phyloP scores from a whole-genome alignment of 2,113 vertebrate species.

The Neotoma lepida region DNA sequence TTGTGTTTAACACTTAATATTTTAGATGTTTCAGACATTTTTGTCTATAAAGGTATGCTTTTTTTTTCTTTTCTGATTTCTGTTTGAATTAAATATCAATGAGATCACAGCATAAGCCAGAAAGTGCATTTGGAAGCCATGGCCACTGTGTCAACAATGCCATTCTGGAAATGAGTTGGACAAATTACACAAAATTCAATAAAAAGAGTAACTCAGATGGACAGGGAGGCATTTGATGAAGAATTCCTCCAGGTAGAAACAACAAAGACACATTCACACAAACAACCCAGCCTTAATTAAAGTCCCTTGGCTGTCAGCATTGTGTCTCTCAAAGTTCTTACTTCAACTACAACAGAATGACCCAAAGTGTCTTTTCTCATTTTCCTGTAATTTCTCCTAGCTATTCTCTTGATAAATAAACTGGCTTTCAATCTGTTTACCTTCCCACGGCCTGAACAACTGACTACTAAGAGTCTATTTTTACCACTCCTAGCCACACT shows the following conservation, averaged over 20 bases:
- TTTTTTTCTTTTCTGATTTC: neutral
- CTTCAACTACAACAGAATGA: constrained; percentile 25
- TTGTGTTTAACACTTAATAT: neutral
- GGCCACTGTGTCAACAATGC: neutral
- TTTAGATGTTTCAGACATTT: neutral
- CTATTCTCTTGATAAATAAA: neutral
- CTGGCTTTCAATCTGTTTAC: constrained; percentile 28
- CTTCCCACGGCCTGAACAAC: constrained; percentile 22
- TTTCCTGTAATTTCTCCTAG: constrained; percentile 26
- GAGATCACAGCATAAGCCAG: neutral
- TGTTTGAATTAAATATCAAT: constrained; percentile 32
- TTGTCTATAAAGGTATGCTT: neutral
- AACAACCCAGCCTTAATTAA: constrained; percentile 44
- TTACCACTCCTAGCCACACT: neutral
- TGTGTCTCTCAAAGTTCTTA: constrained; percentile 16
- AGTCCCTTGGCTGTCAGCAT: constrained; percentile 4
- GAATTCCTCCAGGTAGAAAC: neutral
- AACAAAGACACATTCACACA: neutral
- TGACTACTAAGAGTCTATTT: neutral
- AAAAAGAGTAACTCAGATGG: neutral
- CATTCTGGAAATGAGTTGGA: neutral
- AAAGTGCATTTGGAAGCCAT: neutral
- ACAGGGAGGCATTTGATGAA: neutral
- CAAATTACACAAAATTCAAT: constrained; percentile 33
- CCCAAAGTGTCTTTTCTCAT: neutral